A percentile compares a stretch with the other conserved stretches of the same genome.
phyloP scores from a whole-genome alignment of 2,888 invertebrate species.

The Aphodius sticticus region DNA sequence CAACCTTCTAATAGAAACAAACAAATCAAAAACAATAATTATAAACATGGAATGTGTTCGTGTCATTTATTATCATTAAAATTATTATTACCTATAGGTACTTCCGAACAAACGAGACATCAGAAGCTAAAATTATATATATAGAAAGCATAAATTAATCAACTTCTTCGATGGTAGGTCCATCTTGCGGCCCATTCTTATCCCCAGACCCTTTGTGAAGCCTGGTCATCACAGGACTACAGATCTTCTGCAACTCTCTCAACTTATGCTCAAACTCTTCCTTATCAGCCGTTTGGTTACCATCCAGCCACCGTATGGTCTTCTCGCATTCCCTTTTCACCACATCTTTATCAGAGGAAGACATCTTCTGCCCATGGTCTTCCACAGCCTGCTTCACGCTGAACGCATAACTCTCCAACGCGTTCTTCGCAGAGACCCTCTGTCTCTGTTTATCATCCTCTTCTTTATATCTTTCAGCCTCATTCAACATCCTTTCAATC shows the following conservation, averaged over 20 bases:
- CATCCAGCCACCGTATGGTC: constrained; percentile 75
- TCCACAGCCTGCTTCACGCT: constrained; percentile 73
- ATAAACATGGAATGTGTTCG: not conserved
- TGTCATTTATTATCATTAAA: not conserved
- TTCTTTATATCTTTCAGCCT: constrained; percentile 76
- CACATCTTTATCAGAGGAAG: constrained; percentile 60
- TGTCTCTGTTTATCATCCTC: constrained; percentile 77
- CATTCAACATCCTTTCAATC: constrained; percentile 81
- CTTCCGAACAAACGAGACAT: not conserved
- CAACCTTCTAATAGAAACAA: not conserved
- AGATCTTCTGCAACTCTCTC: constrained; percentile 67
- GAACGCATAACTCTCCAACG: constrained; percentile 76
- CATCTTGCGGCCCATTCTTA: constrained; percentile 46
- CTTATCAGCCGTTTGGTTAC: constrained; percentile 70
- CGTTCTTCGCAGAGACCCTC: constrained; percentile 74
- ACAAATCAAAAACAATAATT: not conserved
- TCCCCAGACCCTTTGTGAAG: constrained; percentile 56
- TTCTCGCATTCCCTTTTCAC: constrained; percentile 66
- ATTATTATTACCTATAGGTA: not conserved
- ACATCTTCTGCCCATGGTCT: constrained; percentile 70
- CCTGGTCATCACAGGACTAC: constrained; percentile 68
- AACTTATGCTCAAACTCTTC: constrained; percentile 70
- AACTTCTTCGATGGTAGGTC: constrained; percentile 58
- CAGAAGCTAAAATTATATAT: not conserved
- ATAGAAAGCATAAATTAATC: constrained; percentile 44